Conservation (phyloP, 2,113 vertebrate genomes). For the Lampris incognitus region DNA sequence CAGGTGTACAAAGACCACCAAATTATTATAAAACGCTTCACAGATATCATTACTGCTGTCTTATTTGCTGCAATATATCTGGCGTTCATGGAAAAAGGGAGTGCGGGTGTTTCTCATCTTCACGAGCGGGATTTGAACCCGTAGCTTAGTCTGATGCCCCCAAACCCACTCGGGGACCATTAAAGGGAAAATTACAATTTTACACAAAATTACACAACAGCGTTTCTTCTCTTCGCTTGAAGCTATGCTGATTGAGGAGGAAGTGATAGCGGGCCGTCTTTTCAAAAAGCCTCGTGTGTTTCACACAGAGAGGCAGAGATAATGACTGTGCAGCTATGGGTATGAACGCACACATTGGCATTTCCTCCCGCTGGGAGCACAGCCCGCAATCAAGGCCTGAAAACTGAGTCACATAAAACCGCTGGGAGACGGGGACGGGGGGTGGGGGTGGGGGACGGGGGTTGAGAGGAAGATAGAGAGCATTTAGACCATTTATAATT, state of each 20-base stretch:
- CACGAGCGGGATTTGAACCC: constrained; percentile 25
- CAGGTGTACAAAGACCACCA: background rate
- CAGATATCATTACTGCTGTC: background rate
- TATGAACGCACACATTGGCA: constrained; percentile 65
- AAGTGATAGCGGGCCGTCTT: constrained; percentile 7
- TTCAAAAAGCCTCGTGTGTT: constrained; percentile 33
- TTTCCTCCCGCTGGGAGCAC: constrained; percentile 67
- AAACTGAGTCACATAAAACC: constrained; percentile 49
- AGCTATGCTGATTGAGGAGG: constrained; percentile 31
- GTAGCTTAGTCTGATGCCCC: constrained; percentile 27
- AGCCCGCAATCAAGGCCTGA: constrained; percentile 40
- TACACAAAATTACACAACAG: constrained; percentile 9
- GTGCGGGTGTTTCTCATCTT: constrained; percentile 6
- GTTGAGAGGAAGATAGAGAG: background rate
- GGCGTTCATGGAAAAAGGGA: constrained; percentile 23
- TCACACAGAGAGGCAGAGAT: constrained; percentile 50
- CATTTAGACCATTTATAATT: constrained; percentile 9
- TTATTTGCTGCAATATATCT: constrained; percentile 2
- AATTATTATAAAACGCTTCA: background rate
- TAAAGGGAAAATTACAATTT: constrained; percentile 3
- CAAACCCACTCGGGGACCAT: constrained; percentile 25
- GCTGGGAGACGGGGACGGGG: background rate
- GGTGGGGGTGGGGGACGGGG: background rate
- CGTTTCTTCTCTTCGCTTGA: background rate
- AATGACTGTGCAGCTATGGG: constrained; percentile 46